Evolutionary conservation across 2,113 vertebrate species (phyloP).

Genomic region (Orientallactaga bullata): DNA sequence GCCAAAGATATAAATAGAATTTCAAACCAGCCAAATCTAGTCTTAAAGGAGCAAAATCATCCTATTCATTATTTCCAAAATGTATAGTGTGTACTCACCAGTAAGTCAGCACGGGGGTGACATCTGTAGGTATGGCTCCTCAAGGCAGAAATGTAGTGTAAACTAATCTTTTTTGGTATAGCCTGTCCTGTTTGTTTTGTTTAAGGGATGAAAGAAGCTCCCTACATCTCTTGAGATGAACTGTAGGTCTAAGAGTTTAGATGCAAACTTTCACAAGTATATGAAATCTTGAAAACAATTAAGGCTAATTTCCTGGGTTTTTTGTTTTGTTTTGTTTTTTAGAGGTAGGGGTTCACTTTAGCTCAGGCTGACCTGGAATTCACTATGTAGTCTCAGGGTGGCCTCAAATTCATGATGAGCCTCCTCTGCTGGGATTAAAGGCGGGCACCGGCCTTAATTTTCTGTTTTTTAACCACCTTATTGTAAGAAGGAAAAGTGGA

Average conservation of each 20-base stretch:
- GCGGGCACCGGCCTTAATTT: not conserved
- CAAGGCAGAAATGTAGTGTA: not conserved
- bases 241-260: not conserved
- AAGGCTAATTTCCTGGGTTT: not conserved
- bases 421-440: no score
- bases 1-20: not conserved
- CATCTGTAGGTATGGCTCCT: not conserved
- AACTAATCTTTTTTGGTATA: not conserved
- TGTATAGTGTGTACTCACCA: not conserved
- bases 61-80: not conserved
- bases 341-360: no score
- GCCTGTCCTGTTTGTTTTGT: not conserved
- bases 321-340: no score
- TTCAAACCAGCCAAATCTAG: not conserved
- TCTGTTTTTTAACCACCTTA: not conserved
- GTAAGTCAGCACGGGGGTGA: not conserved
- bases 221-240: conserved; percentile 1
- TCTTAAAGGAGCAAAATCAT: not conserved
- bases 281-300: conserved; percentile 29
- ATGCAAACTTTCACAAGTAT: not conserved
- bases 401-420: no score
- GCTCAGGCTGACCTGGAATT: no score
- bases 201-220: conserved; percentile 3
- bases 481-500: not conserved
- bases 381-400: no score